A percentile compares a stretch with the other conserved stretches of the same genome.
These are phyloP conservation scores for Brachystomella parvula DNA, from an alignment of 1,140 invertebrate species.

Conservation along the genomic window DNA sequence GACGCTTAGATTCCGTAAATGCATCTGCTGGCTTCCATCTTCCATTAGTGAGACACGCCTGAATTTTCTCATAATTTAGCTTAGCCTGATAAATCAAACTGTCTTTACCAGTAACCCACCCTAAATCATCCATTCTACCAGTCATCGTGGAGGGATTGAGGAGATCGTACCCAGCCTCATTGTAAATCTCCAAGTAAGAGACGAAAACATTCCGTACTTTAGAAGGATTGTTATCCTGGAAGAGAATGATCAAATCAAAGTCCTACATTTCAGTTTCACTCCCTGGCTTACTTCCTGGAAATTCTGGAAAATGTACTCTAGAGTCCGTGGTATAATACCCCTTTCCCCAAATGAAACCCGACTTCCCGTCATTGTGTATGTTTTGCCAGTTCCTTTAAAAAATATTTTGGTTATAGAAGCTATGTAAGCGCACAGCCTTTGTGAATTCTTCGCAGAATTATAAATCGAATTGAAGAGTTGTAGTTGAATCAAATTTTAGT, in stretches of 20 bases:
- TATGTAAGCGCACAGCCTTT: no score
- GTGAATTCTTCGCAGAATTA: no score
- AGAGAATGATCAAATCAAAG: not conserved
- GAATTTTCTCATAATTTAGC: slow-evolving; percentile 3
- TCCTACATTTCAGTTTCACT: slow-evolving; percentile 1
- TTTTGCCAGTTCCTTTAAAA: slow-evolving; percentile 57
- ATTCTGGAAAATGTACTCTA: slow-evolving; percentile 50
- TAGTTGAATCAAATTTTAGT: no score
- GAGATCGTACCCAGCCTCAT: slow-evolving; percentile 55
- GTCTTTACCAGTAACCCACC: slow-evolving; percentile 42
- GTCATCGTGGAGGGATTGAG: slow-evolving; percentile 50
- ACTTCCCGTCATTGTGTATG: slow-evolving; percentile 58
- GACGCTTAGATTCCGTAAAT: slow-evolving; percentile 54
- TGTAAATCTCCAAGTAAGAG: slow-evolving; percentile 52
- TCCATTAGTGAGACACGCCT: slow-evolving; percentile 53
- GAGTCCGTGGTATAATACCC: slow-evolving; percentile 54
- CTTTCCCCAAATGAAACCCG: slow-evolving; percentile 44
- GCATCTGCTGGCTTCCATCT: slow-evolving; percentile 52
- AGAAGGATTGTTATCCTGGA: not conserved
- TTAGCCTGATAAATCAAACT: not conserved
- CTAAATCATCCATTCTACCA: slow-evolving; percentile 52
- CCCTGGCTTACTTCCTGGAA: slow-evolving; percentile 46
- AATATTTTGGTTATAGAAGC: no score
- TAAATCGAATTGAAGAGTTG: no score
- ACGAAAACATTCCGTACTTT: slow-evolving; percentile 41